Evolutionary conservation across 1,140 invertebrate genomes (phyloP), one percentile per base, ranked within the genome.

Genomic region (Pseudomyrmex dendroicus): DNA sequence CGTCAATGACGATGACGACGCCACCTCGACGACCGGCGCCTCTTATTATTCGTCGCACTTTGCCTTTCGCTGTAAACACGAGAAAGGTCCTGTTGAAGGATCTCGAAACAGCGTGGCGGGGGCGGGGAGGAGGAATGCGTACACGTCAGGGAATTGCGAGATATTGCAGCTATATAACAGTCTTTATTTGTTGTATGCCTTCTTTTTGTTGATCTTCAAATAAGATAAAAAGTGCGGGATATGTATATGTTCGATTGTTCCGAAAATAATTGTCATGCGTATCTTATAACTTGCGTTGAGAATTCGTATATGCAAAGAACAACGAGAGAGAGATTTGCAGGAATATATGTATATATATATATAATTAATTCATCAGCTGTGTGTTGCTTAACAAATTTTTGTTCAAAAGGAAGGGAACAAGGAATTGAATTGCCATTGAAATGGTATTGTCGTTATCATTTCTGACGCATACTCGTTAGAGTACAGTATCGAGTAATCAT

Each of bases 361-460:
- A 59, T 61, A 70, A 70, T 59, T 59, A 64, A 68, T 50, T 35
- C 22, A 56, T 70, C n/a, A 17, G 52, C 4, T 20, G 7, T 70
- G 70, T 35, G 59, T 59, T 35, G 59, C 59, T 59, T 70, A 80
- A 80, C 66, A 50, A 70, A 35, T 72, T 20, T 20, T 20, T 68
- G 35, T 59, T 46, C 20, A n/a, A 9, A n/a, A 25, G 48, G 4
- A 59, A 52, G 44, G 44, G 44, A 44, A 59, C 7, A 50, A 59
- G 50, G 74, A 54, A 76, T 82, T 35, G 70, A 56, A 85, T 82
- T 74, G 68, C 54, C 63, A 74, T 85, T 70, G 22, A 67, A 64
- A 46, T 22, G 44, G 22, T 87, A 87, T 87, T 84, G 85, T 86
- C 86, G 83, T 82, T 67, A 77, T 46, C 82, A 68, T 48, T 84